Conservation (phyloP, 2,888 invertebrate species). For the Camponotus fellah region DNA sequence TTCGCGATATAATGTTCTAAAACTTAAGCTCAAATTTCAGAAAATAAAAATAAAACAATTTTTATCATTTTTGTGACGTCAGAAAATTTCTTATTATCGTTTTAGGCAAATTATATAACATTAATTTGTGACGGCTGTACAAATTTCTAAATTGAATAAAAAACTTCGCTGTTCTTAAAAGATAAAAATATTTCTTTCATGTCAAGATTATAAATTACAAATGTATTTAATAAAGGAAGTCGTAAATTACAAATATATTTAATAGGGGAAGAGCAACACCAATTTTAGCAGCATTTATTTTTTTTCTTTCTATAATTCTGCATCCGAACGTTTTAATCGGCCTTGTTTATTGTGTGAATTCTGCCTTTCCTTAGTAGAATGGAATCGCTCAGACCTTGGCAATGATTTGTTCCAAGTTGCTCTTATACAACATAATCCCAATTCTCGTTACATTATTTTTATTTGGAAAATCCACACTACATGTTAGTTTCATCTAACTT, state of each 20-base stretch:
- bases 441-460: conserved; percentile 28
- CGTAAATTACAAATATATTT: background rate
- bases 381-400: conserved; percentile 56
- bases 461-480: conserved; percentile 15
- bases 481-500: background rate
- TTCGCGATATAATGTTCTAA: no score
- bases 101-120: background rate
- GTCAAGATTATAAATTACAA: background rate
- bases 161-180: background rate
- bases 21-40: background rate
- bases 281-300: background rate
- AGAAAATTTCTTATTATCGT: background rate
- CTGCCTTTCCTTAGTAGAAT: conserved; percentile 16
- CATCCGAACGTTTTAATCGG: background rate
- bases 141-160: background rate
- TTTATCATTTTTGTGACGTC: background rate
- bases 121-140: background rate
- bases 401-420: conserved; percentile 48
- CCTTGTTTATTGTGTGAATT: background rate
- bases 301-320: background rate
- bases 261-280: background rate
- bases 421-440: background rate
- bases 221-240: background rate
- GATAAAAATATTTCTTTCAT: background rate
- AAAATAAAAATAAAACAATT: background rate